These are phyloP conservation scores for Oreochromis niloticus DNA, from an alignment of 2,113 vertebrate genomes.

Conservation along the genomic window DNA sequence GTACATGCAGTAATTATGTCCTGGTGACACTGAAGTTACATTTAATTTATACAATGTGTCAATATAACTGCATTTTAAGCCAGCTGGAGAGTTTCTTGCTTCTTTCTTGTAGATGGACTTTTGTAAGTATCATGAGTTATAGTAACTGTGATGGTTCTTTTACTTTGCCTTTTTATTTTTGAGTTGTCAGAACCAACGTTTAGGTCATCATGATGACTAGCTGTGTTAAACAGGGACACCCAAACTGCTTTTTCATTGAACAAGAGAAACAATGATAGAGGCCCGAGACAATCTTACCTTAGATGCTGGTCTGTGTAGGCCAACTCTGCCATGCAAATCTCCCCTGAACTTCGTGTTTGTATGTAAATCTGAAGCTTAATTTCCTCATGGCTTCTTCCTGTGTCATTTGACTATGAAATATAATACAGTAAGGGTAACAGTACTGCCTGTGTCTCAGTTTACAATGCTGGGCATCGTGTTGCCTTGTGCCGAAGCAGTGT, in stretches of 20 bases:
- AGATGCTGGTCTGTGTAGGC: background rate
- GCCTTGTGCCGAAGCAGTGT: background rate
- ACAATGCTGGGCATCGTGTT: background rate
- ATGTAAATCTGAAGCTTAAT: slow-evolving; percentile 24
- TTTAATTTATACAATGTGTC: background rate
- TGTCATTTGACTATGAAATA: slow-evolving; percentile 45
- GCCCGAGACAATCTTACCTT: background rate
- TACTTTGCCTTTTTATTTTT: background rate
- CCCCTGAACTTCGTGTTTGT: background rate
- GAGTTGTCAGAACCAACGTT: background rate
- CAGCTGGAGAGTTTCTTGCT: background rate
- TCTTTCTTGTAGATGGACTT: background rate
- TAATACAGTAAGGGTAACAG: slow-evolving; percentile 17
- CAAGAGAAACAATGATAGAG: background rate
- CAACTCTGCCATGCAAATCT: slow-evolving; percentile 12
- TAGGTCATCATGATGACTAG: background rate
- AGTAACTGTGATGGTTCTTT: background rate
- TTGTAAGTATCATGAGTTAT: background rate
- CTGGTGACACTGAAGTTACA: background rate
- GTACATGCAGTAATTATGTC: background rate
- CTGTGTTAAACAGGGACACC: background rate
- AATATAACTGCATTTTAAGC: background rate
- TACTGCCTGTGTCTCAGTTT: background rate
- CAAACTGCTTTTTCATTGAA: background rate
- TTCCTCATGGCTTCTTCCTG: slow-evolving; percentile 8